phyloP scores from a whole-genome alignment of 1,140 invertebrate genomes.

The Tenebrio molitor region DNA sequence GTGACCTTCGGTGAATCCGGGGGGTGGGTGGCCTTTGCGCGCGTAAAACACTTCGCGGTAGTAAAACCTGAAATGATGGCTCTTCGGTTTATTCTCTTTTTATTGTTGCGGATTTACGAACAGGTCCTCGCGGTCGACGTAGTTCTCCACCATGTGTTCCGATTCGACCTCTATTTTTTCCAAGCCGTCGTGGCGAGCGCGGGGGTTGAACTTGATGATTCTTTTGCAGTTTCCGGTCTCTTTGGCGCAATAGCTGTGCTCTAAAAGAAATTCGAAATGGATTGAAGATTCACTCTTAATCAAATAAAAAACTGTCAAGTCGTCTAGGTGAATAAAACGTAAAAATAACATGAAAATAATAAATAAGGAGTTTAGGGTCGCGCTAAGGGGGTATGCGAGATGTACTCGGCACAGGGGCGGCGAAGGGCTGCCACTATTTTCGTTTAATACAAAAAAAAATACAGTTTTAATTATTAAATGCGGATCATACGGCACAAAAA shows the following conservation, averaged over 20 bases:
- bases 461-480: too few relatives aligned
- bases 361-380: too few relatives aligned
- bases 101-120: background rate
- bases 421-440: too few relatives aligned
- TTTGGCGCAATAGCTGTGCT: conserved; percentile 71
- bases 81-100: background rate
- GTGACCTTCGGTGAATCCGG: conserved; percentile 64
- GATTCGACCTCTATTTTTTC: conserved; percentile 72
- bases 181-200: conserved; percentile 78
- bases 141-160: conserved; percentile 75
- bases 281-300: background rate
- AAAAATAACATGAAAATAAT: too few relatives aligned
- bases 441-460: too few relatives aligned
- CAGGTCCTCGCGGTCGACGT: conserved; percentile 69
- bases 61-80: conserved; percentile 55
- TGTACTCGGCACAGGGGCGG: too few relatives aligned
- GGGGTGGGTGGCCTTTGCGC: conserved; percentile 49
- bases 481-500: too few relatives aligned
- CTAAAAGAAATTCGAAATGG: conserved; percentile 65
- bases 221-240: conserved; percentile 66
- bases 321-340: background rate
- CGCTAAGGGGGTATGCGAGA: too few relatives aligned
- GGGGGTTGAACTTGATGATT: conserved; percentile 78
- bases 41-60: conserved; percentile 58
- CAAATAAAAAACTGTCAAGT: background rate